Percentiles rank a stretch among this genome's conserved stretches.
phyloP scores from a whole-genome alignment of 2,113 vertebrate genomes.

The Sinosuthora webbiana region DNA sequence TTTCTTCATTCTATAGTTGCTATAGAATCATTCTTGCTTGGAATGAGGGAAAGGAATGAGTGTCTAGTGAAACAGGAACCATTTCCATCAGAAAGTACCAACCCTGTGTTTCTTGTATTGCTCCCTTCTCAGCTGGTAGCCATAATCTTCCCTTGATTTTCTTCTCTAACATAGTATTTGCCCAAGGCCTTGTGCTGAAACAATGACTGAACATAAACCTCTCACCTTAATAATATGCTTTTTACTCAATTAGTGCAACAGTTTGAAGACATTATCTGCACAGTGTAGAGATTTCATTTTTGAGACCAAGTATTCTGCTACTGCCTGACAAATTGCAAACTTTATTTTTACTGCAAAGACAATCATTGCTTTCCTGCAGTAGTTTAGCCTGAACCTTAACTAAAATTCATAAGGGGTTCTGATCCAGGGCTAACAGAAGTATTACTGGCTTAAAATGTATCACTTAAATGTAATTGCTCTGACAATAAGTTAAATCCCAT shows the following conservation, averaged over 20 bases:
- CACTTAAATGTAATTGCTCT: neutral
- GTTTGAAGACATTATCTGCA: neutral
- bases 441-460: constrained; percentile 21
- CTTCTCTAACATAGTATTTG: neutral
- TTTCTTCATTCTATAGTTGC: neutral
- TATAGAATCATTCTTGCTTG: neutral
- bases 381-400: neutral
- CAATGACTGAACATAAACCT: neutral
- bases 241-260: neutral
- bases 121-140: neutral
- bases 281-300: neutral
- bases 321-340: neutral
- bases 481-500: neutral
- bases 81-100: neutral
- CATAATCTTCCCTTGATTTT: neutral
- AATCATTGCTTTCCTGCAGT: neutral
- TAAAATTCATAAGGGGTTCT: neutral
- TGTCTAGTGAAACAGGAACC: neutral
- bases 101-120: neutral
- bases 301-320: neutral
- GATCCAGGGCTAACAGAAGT: neutral
- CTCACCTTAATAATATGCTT: neutral
- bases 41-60: neutral
- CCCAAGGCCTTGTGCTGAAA: neutral
- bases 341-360: neutral